Evolutionary conservation across 2,888 invertebrate genomes (phyloP), one percentile per base, ranked within the genome.

Genomic region (Eupithecia subfuscata): DNA sequence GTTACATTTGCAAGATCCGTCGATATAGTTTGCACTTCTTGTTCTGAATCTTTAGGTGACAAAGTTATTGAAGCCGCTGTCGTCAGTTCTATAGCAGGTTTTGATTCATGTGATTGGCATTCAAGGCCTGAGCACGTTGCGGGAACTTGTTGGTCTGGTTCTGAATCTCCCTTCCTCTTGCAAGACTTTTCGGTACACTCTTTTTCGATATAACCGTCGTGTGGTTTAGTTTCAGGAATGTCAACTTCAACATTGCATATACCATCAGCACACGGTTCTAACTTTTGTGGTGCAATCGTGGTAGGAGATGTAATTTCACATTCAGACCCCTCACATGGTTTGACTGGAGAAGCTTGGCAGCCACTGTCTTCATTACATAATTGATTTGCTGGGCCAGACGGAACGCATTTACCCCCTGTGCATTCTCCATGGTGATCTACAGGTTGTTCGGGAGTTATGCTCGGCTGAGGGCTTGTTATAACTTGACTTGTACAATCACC

Each of bases 141-240:
- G 74, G 87, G 84, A 71, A 81, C 22, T 73, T 84, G 79, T 69
- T 82, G 79, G 64, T 84, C 83, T 75, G 77, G 68, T 70, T 83
- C 78, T 48, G 84, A 25, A 65, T 75, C 79, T 76, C 90, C 89
- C 78, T 89, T 88, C 71, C 87, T 86, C 81, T 85, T 86, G 80
- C 94, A 94, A 43, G 82, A 83, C 77, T 87, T 88, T 72, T 86
- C 89, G 34, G 77, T 81, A 75, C 93, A 92, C 76, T 88, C 88
- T 75, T 81, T 78, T 78, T 81, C 76, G 45, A 82, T 78, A 30
- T 82, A 79, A 52, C 69, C 68, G 45, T 84, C 84, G 30, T 71
- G 70, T 30, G 68, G 48, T 30, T 63, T 65, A 30, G 40, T 64
- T 60, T 70, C 70, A 18, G 63, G 56, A 72, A n/a, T 48, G 5